Evolutionary conservation across 2,888 invertebrate species (phyloP).

Genomic region (Cheilosia vernalis): DNA sequence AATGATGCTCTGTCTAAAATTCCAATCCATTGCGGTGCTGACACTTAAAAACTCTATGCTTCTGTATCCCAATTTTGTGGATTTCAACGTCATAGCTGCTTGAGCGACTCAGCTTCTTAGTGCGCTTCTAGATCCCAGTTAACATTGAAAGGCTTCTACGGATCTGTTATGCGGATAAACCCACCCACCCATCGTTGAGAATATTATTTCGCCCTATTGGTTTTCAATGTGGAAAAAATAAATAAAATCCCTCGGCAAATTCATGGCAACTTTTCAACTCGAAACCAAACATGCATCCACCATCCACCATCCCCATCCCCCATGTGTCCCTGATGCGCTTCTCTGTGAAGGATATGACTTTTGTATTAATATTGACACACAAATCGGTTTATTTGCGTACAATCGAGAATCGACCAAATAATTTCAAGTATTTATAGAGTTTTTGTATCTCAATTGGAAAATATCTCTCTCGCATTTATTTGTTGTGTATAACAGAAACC

Average conservation of each 20-base stretch:
- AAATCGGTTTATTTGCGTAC: slow-evolving; percentile 10
- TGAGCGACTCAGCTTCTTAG: no score
- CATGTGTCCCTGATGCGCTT: background rate
- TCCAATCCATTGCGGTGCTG: no score
- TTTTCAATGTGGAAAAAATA: background rate
- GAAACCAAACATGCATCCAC: background rate
- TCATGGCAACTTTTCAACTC: background rate
- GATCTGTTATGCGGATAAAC: no score
- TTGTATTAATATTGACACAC: slow-evolving; percentile 3
- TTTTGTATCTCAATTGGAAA: slow-evolving; percentile 3
- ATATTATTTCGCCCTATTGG: no score
- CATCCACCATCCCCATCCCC: background rate
- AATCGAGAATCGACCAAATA: slow-evolving; percentile 6
- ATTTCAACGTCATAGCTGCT: no score
- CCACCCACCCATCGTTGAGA: no score
- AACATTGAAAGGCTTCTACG: no score
- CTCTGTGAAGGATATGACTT: background rate
- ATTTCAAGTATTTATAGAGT: slow-evolving; percentile 5
- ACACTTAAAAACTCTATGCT: no score
- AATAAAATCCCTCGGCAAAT: background rate
- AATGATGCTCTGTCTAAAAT: no score
- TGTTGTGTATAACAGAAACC: background rate
- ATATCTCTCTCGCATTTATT: background rate
- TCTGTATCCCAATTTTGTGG: no score
- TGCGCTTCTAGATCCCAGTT: no score